Base-by-base conservation (phyloP, 1,140 invertebrate species). In the Camponotus floridanus region DNA sequence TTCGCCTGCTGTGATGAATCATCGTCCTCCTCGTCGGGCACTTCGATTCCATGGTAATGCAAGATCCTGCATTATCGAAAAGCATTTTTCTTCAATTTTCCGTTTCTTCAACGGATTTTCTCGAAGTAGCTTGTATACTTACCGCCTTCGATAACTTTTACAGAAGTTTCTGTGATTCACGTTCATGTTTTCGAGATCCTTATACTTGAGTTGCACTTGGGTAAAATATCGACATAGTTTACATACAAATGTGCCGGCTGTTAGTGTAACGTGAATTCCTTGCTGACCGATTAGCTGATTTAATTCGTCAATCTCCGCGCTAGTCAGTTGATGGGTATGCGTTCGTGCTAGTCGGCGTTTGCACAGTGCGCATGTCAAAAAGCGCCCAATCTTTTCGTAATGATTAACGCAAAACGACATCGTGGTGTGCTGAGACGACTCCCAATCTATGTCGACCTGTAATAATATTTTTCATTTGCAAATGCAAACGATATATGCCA, bases 161-260 rank as follows among this genome's bases (percentile, higher is more conserved):
- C 96, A 96, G 83, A 97, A 97, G 15, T 95, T 95, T 18, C 95
- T 95, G 76, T 96, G 96, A 86, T 96, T 96, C 31, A 90, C 83
- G 45, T 90, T 93, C 93, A 96, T 94, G 36, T 95, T 95, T 64
- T 96, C 95, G 7, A 92, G 83, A 42, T 95, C 93, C 65, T 92
- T 94, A 84, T 95, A 94, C 76, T 97, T 97, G 79, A 97, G 94
- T 42, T 97, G 95, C 31, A 98, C 91, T 65, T 97, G 96, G 74
- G 96, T 97, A 93, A 97, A 98, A 91, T 97, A 97, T 83, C 97
- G 96, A 90, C 98, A 98, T 6, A 97, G 93, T 94, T 98, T 98
- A 93, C 98, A 98, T 13, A 98, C 96, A 87, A 97, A 92, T 65
- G 93, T 93, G 31, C 95, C 95, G 31, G 94, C 92, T 48, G 94